A percentile compares a stretch with the other conserved stretches of the same genome.
phyloP scores from a whole-genome alignment of 2,797 vertebrate genomes.

The Anolis apletophallus region DNA sequence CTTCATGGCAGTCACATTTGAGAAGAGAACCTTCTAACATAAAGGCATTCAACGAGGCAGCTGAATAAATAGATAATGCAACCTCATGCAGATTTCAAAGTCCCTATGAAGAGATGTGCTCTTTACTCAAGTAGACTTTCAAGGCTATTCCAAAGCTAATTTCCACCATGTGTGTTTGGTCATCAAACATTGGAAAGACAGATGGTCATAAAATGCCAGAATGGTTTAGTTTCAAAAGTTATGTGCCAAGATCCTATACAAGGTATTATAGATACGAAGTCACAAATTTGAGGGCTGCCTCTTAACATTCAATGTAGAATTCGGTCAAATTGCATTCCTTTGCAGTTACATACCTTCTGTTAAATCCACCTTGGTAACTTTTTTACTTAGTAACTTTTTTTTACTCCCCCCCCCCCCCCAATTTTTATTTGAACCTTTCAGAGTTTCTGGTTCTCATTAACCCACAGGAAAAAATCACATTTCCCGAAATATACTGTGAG shows the following conservation, averaged over 20 bases:
- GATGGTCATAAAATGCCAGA: background rate
- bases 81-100: background rate
- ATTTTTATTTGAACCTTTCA: background rate
- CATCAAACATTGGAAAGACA: background rate
- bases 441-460: background rate
- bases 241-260: too few species aligned
- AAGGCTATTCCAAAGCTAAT: background rate
- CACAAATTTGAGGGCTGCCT: background rate
- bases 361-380: background rate
- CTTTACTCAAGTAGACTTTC: constrained; percentile 3
- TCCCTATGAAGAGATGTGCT: background rate
- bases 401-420: too few species aligned
- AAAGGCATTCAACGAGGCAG: constrained; percentile 5
- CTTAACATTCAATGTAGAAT: background rate
- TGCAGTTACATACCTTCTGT: background rate
- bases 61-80: constrained; percentile 30
- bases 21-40: background rate
- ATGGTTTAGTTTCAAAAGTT: background rate
- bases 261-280: background rate
- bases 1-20: background rate
- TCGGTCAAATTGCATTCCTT: background rate
- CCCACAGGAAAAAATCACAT: background rate
- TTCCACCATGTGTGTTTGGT: background rate
- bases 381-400: too few species aligned
- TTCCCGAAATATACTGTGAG: background rate